These are phyloP conservation scores for Orthosia gracilis DNA, from an alignment of 2,888 invertebrate species.

Conservation along the genomic window DNA sequence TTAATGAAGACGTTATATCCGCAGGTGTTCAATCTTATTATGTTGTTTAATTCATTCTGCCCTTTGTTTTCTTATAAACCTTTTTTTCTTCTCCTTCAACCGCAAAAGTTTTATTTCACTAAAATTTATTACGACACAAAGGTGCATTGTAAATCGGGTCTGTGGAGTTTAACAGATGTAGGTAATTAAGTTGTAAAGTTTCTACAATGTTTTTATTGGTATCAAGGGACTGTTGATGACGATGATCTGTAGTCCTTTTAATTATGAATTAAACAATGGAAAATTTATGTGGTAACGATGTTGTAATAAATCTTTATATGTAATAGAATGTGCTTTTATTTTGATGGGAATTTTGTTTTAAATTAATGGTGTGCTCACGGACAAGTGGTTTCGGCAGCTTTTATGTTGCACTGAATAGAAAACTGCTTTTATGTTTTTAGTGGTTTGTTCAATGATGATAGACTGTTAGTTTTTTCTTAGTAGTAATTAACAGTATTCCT, in stretches of 20 bases:
- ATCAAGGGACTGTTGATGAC: constrained; percentile 77
- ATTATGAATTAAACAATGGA: constrained; percentile 74
- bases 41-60: constrained; percentile 89
- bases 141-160: constrained; percentile 88
- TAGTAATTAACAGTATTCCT: neutral
- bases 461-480: neutral
- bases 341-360: constrained; percentile 35
- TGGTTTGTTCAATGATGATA: neutral
- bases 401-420: neutral
- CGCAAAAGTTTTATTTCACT: constrained; percentile 86
- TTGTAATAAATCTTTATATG: constrained; percentile 60
- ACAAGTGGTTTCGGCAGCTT: constrained; percentile 15
- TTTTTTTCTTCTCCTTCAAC: constrained; percentile 71
- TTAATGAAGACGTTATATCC: constrained; percentile 89
- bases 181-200: constrained; percentile 89
- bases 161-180: constrained; percentile 87
- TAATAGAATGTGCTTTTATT: constrained; percentile 33
- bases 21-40: constrained; percentile 89
- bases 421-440: neutral
- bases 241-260: constrained; percentile 73
- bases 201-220: constrained; percentile 82
- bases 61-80: constrained; percentile 88
- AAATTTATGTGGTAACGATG: constrained; percentile 65
- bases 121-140: constrained; percentile 85
- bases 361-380: neutral